Evolutionary conservation across 2,113 vertebrate species (phyloP).

Genomic region (Dolichotis patagonum): DNA sequence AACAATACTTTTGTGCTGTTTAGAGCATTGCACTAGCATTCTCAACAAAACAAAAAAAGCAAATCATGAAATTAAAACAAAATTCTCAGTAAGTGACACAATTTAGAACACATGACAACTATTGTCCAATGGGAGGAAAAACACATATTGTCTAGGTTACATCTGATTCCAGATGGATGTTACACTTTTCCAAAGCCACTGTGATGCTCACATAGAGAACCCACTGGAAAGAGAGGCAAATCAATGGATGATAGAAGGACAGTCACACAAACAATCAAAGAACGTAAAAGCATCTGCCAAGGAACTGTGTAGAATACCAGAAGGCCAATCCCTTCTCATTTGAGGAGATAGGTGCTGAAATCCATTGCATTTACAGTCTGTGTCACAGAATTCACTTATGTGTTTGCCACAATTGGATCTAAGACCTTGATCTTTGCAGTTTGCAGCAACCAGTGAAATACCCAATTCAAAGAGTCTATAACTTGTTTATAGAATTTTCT

Average conservation of each 20-base stretch:
- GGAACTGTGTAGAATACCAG: not conserved
- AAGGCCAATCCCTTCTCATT: not conserved
- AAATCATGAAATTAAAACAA: not conserved
- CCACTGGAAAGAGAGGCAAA: not conserved
- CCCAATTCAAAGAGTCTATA: not conserved
- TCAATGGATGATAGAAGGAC: not conserved
- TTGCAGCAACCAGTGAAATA: not conserved
- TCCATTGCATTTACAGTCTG: not conserved
- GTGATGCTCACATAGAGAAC: not conserved
- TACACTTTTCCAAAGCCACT: not conserved
- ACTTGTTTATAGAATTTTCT: not conserved
- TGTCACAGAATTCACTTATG: not conserved
- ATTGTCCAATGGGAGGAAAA: not conserved
- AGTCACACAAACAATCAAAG: not conserved
- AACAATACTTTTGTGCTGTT: not conserved
- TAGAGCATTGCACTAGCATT: not conserved
- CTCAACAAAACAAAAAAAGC: not conserved
- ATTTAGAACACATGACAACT: not conserved
- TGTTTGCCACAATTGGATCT: not conserved
- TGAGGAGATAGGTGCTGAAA: not conserved
- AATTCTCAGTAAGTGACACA: not conserved
- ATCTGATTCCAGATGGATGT: not conserved
- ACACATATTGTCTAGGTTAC: not conserved
- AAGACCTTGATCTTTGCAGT: not conserved
- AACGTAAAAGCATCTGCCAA: not conserved